phyloP scores from a whole-genome alignment of 2,797 vertebrate species.

The Pyrocephalus nanus region DNA sequence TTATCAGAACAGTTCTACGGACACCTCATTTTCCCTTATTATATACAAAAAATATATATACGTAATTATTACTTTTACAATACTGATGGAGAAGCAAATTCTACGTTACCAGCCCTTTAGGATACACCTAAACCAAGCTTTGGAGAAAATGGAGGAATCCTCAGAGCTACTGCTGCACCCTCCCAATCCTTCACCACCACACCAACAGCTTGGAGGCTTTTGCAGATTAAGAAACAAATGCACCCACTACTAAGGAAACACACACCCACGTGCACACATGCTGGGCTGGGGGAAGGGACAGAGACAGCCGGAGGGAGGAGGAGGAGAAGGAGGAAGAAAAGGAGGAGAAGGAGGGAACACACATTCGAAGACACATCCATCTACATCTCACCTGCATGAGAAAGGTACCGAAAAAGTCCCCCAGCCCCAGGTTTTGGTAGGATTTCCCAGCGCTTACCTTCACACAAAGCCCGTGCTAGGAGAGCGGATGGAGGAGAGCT shows the following conservation, averaged over 20 bases:
- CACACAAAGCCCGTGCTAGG: background rate
- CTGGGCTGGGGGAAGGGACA: slow-evolving; percentile 26
- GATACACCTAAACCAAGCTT: background rate
- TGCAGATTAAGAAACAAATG: slow-evolving; percentile 43
- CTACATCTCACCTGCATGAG: background rate
- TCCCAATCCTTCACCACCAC: background rate
- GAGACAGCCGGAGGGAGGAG: background rate
- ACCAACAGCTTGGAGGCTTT: slow-evolving; percentile 13
- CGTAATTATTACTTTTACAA: background rate
- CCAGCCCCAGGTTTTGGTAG: background rate
- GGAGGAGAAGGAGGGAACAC: background rate
- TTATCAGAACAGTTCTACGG: background rate
- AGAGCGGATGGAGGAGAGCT: background rate
- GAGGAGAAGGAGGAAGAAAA: background rate
- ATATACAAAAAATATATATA: fast-evolving
- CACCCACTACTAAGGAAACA: slow-evolving; percentile 2
- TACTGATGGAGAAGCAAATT: background rate
- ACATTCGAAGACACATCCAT: background rate
- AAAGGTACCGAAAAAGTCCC: background rate
- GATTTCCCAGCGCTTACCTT: slow-evolving; percentile 33
- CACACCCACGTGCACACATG: slow-evolving; percentile 22
- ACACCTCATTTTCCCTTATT: background rate
- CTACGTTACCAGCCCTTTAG: background rate
- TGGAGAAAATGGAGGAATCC: background rate
- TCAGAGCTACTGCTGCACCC: background rate